Evolutionary conservation across 2,888 invertebrate species (phyloP), one percentile per base, ranked within the genome.

Genomic region (Macrosoma leucophasiata): DNA sequence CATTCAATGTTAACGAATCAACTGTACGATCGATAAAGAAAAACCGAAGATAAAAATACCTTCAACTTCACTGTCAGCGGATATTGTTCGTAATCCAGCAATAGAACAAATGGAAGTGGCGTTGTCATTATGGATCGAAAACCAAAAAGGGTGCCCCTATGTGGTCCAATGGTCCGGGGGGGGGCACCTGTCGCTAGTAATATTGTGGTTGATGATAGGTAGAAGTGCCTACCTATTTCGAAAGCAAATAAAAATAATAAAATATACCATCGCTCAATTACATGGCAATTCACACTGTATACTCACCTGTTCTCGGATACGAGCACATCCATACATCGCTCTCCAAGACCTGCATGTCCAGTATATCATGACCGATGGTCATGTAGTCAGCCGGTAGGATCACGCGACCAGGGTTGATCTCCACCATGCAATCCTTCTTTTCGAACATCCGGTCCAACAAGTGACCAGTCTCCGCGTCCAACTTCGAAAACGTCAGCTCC

Each of bases 251-350:
- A n/a, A n/a, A n/a, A n/a, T n/a, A n/a, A n/a, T n/a, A n/a, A n/a
- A n/a, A n/a, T n/a, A n/a, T n/a, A n/a, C n/a, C n/a, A n/a, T n/a
- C n/a, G n/a, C n/a, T n/a, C n/a, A n/a, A n/a, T n/a, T n/a, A 9
- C 2, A 1, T 12, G n/a, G 8, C 2, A 10, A 12, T 19, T 19
- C 4, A 3, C 13, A 10, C 10, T n/a, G n/a, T n/a, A 15, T 25
- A 62, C 78, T 73, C 62, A 94, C 96, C 96, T 52, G 95, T 94
- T 56, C 96, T 88, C 0, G 96, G 96, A 79, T 92, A 95, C 6
- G 95, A 95, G 24, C 93, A 88, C 66, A 96, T 85, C 91, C 95
- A 95, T 1, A 94, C 88, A 63, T 96, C 96, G 48, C 90, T 91
- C 3, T 89, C 85, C 32, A 89, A 78, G 2, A 95, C 88, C 33